Conservation (phyloP, 2,888 invertebrate genomes). For the Argyresthia albistria region DNA sequence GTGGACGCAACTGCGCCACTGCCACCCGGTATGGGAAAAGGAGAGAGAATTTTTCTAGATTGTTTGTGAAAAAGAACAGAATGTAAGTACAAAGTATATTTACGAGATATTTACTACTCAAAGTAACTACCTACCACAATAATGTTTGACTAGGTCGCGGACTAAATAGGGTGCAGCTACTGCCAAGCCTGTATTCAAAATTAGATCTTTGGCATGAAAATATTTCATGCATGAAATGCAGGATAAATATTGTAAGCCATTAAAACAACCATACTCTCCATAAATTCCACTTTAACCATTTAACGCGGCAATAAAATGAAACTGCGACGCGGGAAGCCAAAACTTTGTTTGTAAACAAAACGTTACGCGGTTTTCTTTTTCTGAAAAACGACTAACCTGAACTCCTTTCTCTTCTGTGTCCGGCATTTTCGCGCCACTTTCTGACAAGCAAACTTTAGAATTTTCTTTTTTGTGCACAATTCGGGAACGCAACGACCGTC, state of each 20-base stretch:
- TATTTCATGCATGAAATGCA: background rate
- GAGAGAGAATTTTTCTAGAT: too few relatives aligned
- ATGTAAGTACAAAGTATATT: background rate
- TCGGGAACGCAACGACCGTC: conserved; percentile 20
- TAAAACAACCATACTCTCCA: background rate
- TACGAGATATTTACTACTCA: background rate
- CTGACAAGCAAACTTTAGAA: background rate
- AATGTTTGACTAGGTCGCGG: background rate
- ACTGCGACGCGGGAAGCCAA: too few relatives aligned
- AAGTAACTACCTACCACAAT: background rate
- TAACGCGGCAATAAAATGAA: background rate
- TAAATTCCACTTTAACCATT: background rate
- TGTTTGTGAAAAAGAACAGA: too few relatives aligned
- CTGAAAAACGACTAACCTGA: conserved; percentile 28
- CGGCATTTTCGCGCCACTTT: conserved; percentile 24
- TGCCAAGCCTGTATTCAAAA: background rate
- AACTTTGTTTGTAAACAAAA: background rate
- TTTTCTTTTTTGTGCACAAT: conserved; percentile 14
- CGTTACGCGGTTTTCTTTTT: background rate
- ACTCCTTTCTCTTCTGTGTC: conserved; percentile 39
- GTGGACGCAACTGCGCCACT: too few relatives aligned
- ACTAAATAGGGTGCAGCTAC: background rate
- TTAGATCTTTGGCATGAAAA: background rate
- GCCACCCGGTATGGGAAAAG: too few relatives aligned
- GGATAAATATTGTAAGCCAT: background rate